Evolutionary conservation across 1,140 invertebrate genomes (phyloP), one percentile per base, ranked within the genome.

Genomic region (Potamilus streckersoni): DNA sequence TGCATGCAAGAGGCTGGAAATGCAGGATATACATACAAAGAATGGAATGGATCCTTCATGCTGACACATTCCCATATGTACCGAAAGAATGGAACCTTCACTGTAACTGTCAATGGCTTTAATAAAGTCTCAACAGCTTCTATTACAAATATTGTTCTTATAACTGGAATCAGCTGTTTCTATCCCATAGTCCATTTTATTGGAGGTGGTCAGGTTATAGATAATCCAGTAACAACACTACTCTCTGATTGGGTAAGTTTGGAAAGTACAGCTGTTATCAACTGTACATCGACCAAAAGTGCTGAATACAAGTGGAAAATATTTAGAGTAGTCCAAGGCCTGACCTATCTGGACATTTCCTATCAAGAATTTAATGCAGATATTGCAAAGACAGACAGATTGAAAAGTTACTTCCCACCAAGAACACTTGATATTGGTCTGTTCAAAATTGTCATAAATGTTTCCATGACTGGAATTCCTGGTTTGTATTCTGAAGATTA

Each of bases 401-500:
- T 82, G 27, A 79, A 80, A 74, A 62, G 80, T 4, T 57, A 75
- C 19, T 82, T 80, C 65, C 49, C 65, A 11, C 79, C 79, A 58
- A 64, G 67, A 16, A 67, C 63, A 55, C 78, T 82, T 64, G 74
- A 74, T 31, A 20, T 74, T 20, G 81, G 79, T 56, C 62, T 69
- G 0, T 82, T 78, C 67, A 80, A 73, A 73, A 77, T 82, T 16
- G 76, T 70, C 20, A 68, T 82, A 73, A 82, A 80, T 69, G 81
- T 82, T 27, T 80, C 79, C 15, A 82, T 82, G 79, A 63, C 59
- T 60, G 76, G 73, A 31, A 78, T 82, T 59, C 77, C 77, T 38
- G 79, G 81, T 2, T 71, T 82, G 19, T 78, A 60, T 23, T 65
- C 74, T 17, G 64, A 59, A 38, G 76, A 82, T 17, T 79, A 77